Evolutionary conservation across 2,888 invertebrate species (phyloP).

Genomic region (Carpatolechia fugitivella): DNA sequence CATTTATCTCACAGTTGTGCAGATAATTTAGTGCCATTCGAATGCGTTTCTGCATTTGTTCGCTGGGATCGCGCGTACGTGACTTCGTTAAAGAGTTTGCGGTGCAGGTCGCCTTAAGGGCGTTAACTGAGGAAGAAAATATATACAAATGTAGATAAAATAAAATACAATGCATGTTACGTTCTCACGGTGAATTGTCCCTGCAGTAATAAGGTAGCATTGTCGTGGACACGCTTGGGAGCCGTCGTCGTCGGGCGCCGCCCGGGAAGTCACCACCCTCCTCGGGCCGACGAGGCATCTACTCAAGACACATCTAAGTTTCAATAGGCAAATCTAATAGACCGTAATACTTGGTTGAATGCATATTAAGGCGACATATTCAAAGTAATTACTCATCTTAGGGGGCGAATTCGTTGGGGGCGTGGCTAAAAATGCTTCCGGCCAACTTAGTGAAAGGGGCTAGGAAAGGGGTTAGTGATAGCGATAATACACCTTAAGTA

Average conservation of each 20-base stretch:
- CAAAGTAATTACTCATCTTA: no score
- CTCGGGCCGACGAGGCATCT: conserved; percentile 43
- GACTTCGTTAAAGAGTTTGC: conserved; percentile 20
- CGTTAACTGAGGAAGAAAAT: conserved; percentile 12
- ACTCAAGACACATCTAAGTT: conserved; percentile 34
- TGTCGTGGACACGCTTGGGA: conserved; percentile 63
- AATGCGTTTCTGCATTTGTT: conserved; percentile 27
- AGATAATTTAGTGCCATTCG: conserved; percentile 28
- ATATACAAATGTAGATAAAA: conserved; percentile 20
- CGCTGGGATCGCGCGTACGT: conserved; percentile 28
- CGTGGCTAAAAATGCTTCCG: no score
- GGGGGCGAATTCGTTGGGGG: no score
- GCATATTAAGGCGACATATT: no score
- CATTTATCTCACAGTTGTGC: conserved; percentile 19
- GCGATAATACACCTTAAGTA: no score
- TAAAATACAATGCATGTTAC: conserved; percentile 45
- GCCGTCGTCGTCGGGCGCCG: conserved; percentile 44
- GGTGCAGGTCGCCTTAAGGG: conserved; percentile 7
- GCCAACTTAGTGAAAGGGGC: no score
- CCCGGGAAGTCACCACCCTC: conserved; percentile 60
- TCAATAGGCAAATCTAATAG: conserved; percentile 57
- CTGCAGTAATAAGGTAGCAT: conserved; percentile 56
- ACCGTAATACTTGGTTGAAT: conserved; percentile 35
- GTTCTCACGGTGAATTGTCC: conserved; percentile 65
- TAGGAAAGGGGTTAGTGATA: no score